A percentile compares a stretch with the other conserved stretches of the same genome.
Conservation (phyloP, 2,797 vertebrate species). For the Eleutherodactylus coqui region DNA sequence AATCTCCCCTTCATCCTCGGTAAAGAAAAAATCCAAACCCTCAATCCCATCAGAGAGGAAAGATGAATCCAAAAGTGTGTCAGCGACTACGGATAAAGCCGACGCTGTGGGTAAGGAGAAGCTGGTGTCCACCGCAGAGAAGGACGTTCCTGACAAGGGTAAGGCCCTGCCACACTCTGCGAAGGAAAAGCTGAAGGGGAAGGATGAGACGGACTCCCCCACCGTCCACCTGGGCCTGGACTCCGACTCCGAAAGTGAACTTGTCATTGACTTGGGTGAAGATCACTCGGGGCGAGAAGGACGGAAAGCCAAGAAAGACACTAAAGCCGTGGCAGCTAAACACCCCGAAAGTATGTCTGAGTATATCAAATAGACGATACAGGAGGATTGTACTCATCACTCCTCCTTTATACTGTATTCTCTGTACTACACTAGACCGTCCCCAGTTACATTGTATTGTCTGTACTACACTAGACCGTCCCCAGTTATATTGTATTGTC, state of each 20-base stretch:
- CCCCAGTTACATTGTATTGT: too few relatives aligned
- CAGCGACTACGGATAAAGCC: conserved; percentile 69
- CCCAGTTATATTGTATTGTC: too few relatives aligned
- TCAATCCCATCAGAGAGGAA: conserved; percentile 80
- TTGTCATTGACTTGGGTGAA: conserved; percentile 96
- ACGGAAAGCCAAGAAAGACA: conserved; percentile 87
- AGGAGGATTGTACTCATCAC: too few relatives aligned
- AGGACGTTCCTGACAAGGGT: conserved; percentile 85
- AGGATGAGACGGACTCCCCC: conserved; percentile 84
- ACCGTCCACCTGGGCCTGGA: conserved; percentile 85
- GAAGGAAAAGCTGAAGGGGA: conserved; percentile 84
- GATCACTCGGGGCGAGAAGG: conserved; percentile 88
- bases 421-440: too few relatives aligned
- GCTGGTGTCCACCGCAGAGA: conserved; percentile 76
- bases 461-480: too few relatives aligned
- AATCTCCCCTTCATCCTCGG: conserved; percentile 59
- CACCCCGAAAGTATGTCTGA: conserved; percentile 81
- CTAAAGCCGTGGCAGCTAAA: conserved; percentile 84
- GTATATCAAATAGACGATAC: neutral
- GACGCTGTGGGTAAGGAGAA: conserved; percentile 83
- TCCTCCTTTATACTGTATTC: too few relatives aligned
- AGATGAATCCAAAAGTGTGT: conserved; percentile 76
- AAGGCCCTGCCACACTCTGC: conserved; percentile 77
- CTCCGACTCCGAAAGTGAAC: conserved; percentile 95
- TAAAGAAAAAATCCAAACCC: conserved; percentile 84